Base-by-base conservation (phyloP, 1,140 invertebrate genomes). In the Dolichoris vasculosae region DNA sequence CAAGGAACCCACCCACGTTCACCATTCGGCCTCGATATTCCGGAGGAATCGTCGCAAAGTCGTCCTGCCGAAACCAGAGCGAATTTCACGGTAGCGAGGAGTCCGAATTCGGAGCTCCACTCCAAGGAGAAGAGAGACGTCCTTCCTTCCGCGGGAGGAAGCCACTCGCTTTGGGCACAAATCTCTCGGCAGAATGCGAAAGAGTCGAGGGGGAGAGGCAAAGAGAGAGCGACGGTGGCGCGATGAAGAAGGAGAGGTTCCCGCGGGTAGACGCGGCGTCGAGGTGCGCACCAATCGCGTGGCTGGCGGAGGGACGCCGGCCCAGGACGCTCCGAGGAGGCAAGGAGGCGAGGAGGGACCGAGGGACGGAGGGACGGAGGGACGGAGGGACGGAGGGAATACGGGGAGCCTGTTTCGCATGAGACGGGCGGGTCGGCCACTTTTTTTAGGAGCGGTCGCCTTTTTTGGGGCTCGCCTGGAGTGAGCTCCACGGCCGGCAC, bases 271-370 rank as follows among this genome's bases (percentile, higher is more conserved):
- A 69, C 79, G 76, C 43, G 80, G 71, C 86, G 78, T 80, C 86
- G 86, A 85, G 86, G 88, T 83, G 86, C 84, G 87, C 89, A 89
- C 89, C 89, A 88, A 90, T 91, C 88, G 89, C 88, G 88, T 87
- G 76, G 83, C 87, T 87, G 86, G 88, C 87, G 23, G 23, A 4
- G 23, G 23, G 55, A 26, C 26, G 55, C 20, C 23, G 2, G 55
- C 23, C 55, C 3, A 26, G 3, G 55, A 26, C n/a, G n/a, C n/a
- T n/a, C 23, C 51, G 15, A 17, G 51, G 51, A 9, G 51, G 51
- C 11, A 13, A 17, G 67, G 15, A 38, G 15, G 26, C 2, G 32
- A 11, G 67, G 15, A 13, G 4, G 32, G 15, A 11, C n/a, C 26
- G 15, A 64, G 63, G 15, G 63, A 20, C 2, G 63, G 30, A 7